phyloP scores from a whole-genome alignment of 2,888 invertebrate species.

The Polia nebulosa region DNA sequence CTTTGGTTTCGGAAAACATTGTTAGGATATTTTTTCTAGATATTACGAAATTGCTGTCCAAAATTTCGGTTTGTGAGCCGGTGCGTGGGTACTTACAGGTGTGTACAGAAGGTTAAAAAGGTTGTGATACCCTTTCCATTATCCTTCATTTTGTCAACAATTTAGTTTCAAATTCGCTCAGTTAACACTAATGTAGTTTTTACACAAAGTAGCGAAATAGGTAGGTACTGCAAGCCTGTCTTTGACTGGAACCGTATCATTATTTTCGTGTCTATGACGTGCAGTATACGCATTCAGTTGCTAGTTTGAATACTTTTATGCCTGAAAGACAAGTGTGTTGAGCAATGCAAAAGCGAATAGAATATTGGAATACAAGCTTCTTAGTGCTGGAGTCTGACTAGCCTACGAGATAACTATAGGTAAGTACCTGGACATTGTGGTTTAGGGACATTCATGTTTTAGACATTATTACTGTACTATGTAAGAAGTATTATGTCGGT shows the following conservation, averaged over 20 bases:
- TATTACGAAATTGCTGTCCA: too few species aligned
- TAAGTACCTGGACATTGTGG: background rate
- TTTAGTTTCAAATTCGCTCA: background rate
- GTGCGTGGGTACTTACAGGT: too few species aligned
- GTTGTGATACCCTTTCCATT: background rate
- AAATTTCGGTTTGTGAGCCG: too few species aligned
- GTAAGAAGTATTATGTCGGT: background rate
- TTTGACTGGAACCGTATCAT: background rate
- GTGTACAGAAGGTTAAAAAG: too few species aligned
- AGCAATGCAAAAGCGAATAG: background rate
- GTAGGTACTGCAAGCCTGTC: background rate
- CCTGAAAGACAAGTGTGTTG: background rate
- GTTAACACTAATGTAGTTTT: background rate
- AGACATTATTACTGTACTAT: conserved; percentile 2
- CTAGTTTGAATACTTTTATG: too few species aligned
- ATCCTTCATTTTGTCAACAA: background rate
- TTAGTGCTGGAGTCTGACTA: background rate
- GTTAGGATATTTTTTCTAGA: too few species aligned
- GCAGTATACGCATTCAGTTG: too few species aligned
- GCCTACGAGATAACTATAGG: background rate
- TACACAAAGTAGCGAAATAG: background rate
- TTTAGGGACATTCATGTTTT: background rate
- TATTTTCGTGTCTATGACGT: background rate
- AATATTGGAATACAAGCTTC: conserved; percentile 2
- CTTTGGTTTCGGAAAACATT: too few species aligned